These are phyloP conservation scores for Micrasema minimum DNA, from an alignment of 1,140 invertebrate species.

Conservation along the genomic window DNA sequence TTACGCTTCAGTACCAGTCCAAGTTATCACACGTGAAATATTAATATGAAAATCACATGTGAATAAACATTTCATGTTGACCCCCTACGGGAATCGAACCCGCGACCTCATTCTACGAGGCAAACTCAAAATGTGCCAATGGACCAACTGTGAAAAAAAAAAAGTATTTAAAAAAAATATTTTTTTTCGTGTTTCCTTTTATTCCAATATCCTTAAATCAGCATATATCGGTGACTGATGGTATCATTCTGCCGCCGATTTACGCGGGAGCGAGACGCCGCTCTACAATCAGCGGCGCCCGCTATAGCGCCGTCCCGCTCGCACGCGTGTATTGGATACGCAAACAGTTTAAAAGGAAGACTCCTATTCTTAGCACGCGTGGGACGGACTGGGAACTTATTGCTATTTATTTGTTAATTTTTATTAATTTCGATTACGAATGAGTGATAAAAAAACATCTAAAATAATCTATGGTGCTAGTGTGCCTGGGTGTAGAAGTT, in stretches of 20 bases:
- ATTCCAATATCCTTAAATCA: not conserved
- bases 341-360: conserved; percentile 31
- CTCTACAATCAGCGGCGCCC: conserved; percentile 15
- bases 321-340: not conserved
- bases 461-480: too few relatives aligned
- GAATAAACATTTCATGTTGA: too few relatives aligned
- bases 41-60: too few relatives aligned
- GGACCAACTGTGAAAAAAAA: too few relatives aligned
- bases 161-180: too few relatives aligned
- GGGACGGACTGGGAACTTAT: not conserved
- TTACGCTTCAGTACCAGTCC: too few relatives aligned
- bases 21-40: too few relatives aligned
- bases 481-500: too few relatives aligned
- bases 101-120: too few relatives aligned
- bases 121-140: too few relatives aligned
- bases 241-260: conserved; percentile 29
- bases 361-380: conserved; percentile 10
- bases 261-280: conserved; percentile 2
- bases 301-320: conserved; percentile 13
- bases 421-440: not conserved
- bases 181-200: not conserved
- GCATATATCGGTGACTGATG: conserved; percentile 30
- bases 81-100: too few relatives aligned
- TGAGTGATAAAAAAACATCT: too few relatives aligned
- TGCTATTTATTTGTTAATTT: not conserved